phyloP scores from a whole-genome alignment of 2,888 invertebrate species.

The Ptilodon capucinus region DNA sequence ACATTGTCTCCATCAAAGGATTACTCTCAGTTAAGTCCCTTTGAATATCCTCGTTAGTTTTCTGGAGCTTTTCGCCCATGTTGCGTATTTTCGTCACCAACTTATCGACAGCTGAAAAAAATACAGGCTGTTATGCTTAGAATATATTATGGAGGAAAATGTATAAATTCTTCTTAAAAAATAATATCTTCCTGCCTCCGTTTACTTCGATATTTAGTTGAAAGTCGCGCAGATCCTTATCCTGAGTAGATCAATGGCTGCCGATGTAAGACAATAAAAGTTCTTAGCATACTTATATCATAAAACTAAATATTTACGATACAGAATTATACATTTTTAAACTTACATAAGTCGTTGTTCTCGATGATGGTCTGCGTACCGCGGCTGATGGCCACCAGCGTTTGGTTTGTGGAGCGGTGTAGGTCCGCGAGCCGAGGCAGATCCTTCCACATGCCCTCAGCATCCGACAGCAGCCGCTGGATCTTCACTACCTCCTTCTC shows the following conservation, averaged over 20 bases:
- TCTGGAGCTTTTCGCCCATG: slow-evolving; percentile 70
- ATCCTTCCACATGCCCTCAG: slow-evolving; percentile 75
- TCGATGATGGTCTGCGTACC: slow-evolving; percentile 73
- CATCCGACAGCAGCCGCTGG: slow-evolving; percentile 63
- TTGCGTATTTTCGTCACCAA: slow-evolving; percentile 80
- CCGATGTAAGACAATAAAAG: no score
- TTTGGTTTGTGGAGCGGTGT: slow-evolving; percentile 83
- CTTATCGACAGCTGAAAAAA: slow-evolving; percentile 63
- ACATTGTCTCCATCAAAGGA: slow-evolving; percentile 77
- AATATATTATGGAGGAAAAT: no score
- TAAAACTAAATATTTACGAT: no score
- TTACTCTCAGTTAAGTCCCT: slow-evolving; percentile 82
- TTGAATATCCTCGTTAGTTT: slow-evolving; percentile 82
- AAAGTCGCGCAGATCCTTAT: no score
- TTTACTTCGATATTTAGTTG: no score
- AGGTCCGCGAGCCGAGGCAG: slow-evolving; percentile 80
- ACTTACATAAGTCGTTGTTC: slow-evolving; percentile 72
- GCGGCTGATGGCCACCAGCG: slow-evolving; percentile 81
- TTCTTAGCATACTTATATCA: no score
- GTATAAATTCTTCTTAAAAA: no score
- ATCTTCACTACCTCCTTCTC: slow-evolving; percentile 69
- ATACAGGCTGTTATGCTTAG: no score
- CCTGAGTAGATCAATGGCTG: no score
- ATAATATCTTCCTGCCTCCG: no score
- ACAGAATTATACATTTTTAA: no score